Evolutionary conservation across 1,140 invertebrate species (phyloP).

Genomic region (Papilio helenus): DNA sequence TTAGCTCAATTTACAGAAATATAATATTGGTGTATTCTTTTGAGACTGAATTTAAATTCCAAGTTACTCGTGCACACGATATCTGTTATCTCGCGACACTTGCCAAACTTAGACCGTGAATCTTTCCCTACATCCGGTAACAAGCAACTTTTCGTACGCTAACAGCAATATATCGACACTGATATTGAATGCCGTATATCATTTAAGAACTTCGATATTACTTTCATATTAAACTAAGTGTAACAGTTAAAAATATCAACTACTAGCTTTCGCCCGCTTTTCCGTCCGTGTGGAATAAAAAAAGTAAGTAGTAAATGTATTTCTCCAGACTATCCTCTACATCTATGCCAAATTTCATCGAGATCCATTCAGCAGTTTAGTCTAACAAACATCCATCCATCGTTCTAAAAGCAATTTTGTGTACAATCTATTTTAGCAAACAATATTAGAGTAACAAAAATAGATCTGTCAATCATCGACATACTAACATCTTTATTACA

Average conservation of each 20-base stretch:
- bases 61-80: not conserved
- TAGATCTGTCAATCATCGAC: not conserved
- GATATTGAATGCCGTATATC: conserved; percentile 9
- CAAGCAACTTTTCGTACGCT: not conserved
- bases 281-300: too few relatives aligned
- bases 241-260: too few relatives aligned
- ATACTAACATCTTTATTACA: conserved; percentile 9
- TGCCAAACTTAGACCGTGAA: conserved; percentile 14
- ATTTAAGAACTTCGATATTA: not conserved
- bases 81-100: not conserved
- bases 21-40: not conserved
- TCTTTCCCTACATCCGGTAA: conserved; percentile 4
- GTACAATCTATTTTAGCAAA: not conserved
- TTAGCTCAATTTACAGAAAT: not conserved
- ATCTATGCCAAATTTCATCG: too few relatives aligned
- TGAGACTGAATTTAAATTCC: not conserved
- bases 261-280: not conserved
- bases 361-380: too few relatives aligned
- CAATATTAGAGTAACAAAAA: not conserved
- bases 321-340: too few relatives aligned
- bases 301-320: too few relatives aligned
- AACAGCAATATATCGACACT: not conserved
- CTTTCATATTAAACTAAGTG: not conserved
- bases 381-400: too few relatives aligned
- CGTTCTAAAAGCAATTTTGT: not conserved